Evolutionary conservation across 2,797 vertebrate genomes (phyloP), one percentile per base, ranked within the genome.

Genomic region (Myiotriccus ornatus): DNA sequence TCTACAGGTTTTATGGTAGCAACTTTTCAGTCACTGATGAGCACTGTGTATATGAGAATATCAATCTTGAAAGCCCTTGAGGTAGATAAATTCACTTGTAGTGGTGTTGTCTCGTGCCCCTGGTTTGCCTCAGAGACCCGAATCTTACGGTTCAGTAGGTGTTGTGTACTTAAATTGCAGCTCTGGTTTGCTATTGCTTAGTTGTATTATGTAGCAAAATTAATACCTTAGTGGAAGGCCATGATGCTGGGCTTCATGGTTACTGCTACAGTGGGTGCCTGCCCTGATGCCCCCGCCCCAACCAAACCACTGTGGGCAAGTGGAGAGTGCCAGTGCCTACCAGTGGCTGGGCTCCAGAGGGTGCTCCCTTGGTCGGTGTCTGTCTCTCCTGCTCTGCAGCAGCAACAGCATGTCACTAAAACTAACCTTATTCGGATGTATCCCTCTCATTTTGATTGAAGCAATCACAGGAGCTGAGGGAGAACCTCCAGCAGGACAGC

Each of bases 401-500:
- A 65, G 32, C 50, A 21, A 50, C 56, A 21, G 9, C 5, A 0
- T 3, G 5, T 39, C 62, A 15, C 44, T 76, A 18, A 62, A 84
- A 28, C 27, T 14, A 32, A 43, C 65, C 30, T 87, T 0, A 0
- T 50, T 62, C 39, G 39, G 44, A 34, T 41, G 32, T 62, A 10
- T 46, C 14, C 32, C 21, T 75, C 37, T 22, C 19, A 1, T 44
- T 87, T 64, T 46, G 64, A 4, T 17, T 52, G 65, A 56, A 80
- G 20, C 0, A 3, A 16, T 49, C 18, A 10, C 0, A 0, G 10
- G 11, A 75, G 34, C 63, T 37, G 63, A 84, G 65, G 1, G 0
- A 65, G 44, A 59, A 32, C 56, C 47, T 78, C 34, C 9, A 56
- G 44, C 79, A 35, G 65, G 39, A 16, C 27, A 41, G 78, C 6